Evolutionary conservation across 2,888 invertebrate species (phyloP), one percentile per base, ranked within the genome.

Genomic region (Dromius quadrimaculatus): DNA sequence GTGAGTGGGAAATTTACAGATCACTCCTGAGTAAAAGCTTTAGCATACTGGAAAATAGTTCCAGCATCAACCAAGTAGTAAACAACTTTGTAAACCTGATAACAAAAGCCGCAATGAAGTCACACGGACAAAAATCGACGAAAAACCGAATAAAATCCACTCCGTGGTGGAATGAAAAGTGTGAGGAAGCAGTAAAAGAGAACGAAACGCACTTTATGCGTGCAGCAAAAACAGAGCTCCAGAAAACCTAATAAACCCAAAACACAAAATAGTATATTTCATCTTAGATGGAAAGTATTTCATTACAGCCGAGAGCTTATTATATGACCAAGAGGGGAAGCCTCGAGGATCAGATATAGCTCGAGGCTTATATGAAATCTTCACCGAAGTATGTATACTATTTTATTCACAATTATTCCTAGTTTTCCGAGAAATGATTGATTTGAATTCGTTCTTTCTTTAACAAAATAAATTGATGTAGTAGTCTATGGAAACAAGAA

Each of bases 161-260:
- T 20, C 62, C 62, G 5, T 62, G 61, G 61, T 61, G 38, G 38
- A 61, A 61, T 20, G n/a, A 13, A 34, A 20, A 41, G 23, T 62
- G 50, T 13, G 19, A 50, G 22, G 36, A 34, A 43, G 22, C 20
- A 6, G 22, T 43, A 11, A 38, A 38, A 62, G 38, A n/a, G 1
- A 20, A 38, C 13, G 11, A 62, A 38, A 41, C 20, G 38, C 41
- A 17, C 2, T 11, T 41, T 38, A 62, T 5, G 13, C 3, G 4
- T 61, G 36, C 9, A 61, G 23, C 13, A 61, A 61, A 32, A 15
- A 61, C 22, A 62, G 9, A 62, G 23, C 41, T 22, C 38, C 28
- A 11, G 62, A 41, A 41, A 62, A 62, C 22, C 15, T 38, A 43
- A 38, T 62, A 11, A 13, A 62, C 8, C 41, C 43, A 13, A 62